Percentiles rank a stretch among this genome's conserved stretches.
These are phyloP conservation scores for Casuarius casuarius DNA, from an alignment of 2,113 vertebrate species.

Conservation along the genomic window DNA sequence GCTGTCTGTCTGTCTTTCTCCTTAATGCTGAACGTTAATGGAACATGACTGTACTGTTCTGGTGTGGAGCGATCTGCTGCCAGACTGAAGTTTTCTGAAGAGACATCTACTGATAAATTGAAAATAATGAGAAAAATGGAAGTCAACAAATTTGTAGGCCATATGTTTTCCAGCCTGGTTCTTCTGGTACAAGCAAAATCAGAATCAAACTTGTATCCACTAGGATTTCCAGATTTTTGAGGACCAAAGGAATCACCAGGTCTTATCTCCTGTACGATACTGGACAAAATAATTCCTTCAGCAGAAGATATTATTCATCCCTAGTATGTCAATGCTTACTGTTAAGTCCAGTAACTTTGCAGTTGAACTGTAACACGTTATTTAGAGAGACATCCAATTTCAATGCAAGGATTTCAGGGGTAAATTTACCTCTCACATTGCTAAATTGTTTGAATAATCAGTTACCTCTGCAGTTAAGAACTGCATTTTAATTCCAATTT, in stretches of 20 bases:
- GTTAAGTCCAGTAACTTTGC: not conserved
- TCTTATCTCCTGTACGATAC: not conserved
- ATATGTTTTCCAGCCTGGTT: not conserved
- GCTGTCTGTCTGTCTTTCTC: not conserved
- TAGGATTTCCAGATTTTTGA: not conserved
- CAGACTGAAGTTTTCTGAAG: not conserved
- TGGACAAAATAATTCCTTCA: constrained; percentile 11
- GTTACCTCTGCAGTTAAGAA: not conserved
- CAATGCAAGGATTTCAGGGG: not conserved
- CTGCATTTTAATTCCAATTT: not conserved
- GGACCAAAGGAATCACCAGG: not conserved
- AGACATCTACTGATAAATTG: constrained; percentile 40
- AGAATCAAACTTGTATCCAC: not conserved
- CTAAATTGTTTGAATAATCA: not conserved
- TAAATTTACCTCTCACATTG: not conserved
- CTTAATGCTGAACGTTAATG: not conserved
- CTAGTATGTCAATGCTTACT: not conserved
- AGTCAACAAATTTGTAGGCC: not conserved
- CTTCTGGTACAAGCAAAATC: not conserved
- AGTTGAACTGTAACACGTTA: not conserved
- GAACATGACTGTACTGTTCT: not conserved
- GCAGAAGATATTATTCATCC: not conserved
- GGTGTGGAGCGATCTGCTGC: not conserved
- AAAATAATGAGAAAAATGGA: constrained; percentile 33
- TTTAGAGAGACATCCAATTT: not conserved